phyloP scores from a whole-genome alignment of 2,888 invertebrate species.

The Rotaria magnacalcarata region DNA sequence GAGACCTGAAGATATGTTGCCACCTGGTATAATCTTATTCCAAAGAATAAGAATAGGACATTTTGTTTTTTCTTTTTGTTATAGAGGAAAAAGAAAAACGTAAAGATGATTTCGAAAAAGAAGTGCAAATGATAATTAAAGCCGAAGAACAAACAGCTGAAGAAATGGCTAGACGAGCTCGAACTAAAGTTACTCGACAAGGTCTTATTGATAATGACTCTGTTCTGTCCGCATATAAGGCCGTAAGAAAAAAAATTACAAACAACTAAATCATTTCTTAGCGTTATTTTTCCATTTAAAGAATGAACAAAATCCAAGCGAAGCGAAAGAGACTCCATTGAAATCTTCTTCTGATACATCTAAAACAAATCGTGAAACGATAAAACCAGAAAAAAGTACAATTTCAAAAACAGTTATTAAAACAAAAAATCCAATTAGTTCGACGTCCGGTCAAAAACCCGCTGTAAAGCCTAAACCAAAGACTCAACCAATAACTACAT shows the following conservation, averaged over 20 bases:
- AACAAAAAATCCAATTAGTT: not conserved
- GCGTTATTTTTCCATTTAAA: not conserved
- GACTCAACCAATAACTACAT: not conserved
- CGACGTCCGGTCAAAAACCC: not conserved
- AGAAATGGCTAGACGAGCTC: not conserved
- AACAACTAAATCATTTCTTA: not conserved
- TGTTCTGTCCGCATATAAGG: not conserved
- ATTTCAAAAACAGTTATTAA: not conserved
- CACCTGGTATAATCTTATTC: not conserved
- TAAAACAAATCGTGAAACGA: not conserved
- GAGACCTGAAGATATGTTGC: conserved; percentile 29
- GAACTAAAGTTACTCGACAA: conserved; percentile 20
- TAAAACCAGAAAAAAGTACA: not conserved
- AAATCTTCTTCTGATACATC: not conserved
- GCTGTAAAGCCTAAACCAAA: not conserved
- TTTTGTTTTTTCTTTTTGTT: not conserved
- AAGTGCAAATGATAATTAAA: conserved; percentile 16
- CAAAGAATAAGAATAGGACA: not conserved
- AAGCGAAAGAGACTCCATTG: not conserved
- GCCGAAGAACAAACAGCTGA: conserved; percentile 3
- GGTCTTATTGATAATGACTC: not conserved
- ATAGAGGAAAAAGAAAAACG: conserved; percentile 31
- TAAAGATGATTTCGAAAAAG: not conserved
- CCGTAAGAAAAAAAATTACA: not conserved
- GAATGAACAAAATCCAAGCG: not conserved